Base-by-base conservation (phyloP, 2,797 vertebrate species). In the Thunnus albacares region DNA sequence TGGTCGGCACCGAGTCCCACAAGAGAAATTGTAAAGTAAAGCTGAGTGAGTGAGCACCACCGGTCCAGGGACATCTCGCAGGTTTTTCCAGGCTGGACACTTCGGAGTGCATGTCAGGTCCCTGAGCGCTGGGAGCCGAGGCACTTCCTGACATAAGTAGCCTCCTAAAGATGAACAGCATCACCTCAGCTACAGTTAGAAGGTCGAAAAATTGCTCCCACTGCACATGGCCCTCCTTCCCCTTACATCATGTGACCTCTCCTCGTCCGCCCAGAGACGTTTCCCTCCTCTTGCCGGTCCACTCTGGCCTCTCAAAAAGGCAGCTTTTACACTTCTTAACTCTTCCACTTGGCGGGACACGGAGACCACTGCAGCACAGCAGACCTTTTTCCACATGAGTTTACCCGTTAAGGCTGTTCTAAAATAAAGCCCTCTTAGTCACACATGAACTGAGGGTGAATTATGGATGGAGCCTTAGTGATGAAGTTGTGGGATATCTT, bases 201-300 rank as follows among this genome's bases (percentile, higher is more conserved):
- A 93, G 97, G 97, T 96, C 95, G 94, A 95, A 96, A 97, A 99
- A 99, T 97, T 97, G 96, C 97, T 98, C 97, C 97, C 98, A 95
- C 93, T 94, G 97, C 97, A 96, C 95, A 92, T 87, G 87, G 93
- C 90, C 87, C 82, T 83, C 82, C 90, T 75, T 77, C 87, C 90
- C 94, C 86, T 82, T 17, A 81, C 88, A 92, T 94, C 96, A 96
- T 90, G 93, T 96, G 96, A 96, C 96, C 96, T 94, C 95, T 93
- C 95, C 85, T 66, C 65, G 30, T 89, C 79, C 60, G 93, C 96
- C 89, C 87, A 85, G 85, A 85, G 84, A 85, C 69, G 80, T 62
- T 83, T 85, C 69, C 62, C 77, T 75, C 65, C 79, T 85, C 67
- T 45, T 7, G 12, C 82, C 6, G n/a, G 77, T 89, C 82, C 86